These are phyloP conservation scores for Diacarnus erythraeanus DNA, from an alignment of 37 sponge, comb jelly and placozoan species.

Conservation along the genomic window DNA sequence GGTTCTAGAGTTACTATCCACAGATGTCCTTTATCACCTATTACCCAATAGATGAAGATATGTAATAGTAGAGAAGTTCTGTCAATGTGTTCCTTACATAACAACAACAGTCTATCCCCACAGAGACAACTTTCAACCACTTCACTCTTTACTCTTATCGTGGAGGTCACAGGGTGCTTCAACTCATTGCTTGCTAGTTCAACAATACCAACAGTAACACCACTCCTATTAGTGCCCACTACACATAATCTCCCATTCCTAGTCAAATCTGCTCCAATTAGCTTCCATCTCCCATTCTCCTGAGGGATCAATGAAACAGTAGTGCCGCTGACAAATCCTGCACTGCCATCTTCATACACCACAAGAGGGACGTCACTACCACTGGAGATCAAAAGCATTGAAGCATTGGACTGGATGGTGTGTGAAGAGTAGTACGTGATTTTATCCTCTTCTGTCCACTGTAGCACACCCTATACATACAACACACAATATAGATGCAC, in stretches of 20 bases:
- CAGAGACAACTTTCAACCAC: constrained; percentile 2
- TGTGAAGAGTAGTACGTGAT: neutral
- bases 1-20: neutral
- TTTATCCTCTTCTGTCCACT: neutral
- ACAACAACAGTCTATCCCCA: neutral
- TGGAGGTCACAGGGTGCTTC: neutral
- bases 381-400: neutral
- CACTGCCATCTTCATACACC: constrained; percentile 4
- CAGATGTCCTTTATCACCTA: neutral
- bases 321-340: neutral
- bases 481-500: neutral
- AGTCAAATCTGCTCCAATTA: neutral
- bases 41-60: neutral
- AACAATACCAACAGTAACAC: neutral
- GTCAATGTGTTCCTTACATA: constrained; percentile 4
- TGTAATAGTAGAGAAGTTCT: neutral
- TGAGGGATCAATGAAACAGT: neutral
- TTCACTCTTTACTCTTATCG: neutral
- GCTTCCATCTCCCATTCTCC: neutral
- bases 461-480: neutral
- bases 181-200: neutral
- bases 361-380: neutral
- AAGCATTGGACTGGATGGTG: neutral
- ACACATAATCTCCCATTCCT: neutral
- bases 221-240: neutral